Percentiles rank a stretch among this genome's conserved stretches.
Evolutionary conservation across 2,888 invertebrate genomes (phyloP).

Genomic region (Noctuana brunneofusca): DNA sequence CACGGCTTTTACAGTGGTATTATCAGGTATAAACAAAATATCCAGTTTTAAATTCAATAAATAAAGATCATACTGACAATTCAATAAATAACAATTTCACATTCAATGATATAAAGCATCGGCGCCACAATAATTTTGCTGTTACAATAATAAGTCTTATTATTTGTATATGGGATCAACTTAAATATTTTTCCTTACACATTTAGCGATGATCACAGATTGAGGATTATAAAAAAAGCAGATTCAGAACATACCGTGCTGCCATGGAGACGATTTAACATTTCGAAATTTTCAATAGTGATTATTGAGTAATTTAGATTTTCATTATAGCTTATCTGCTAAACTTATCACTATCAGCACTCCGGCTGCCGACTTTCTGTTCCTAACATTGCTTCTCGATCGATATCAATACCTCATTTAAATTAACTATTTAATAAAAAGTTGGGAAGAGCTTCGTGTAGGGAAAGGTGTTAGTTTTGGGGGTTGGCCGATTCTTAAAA

Average conservation of each 20-base stretch:
- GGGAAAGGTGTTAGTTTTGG: no score
- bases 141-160: conserved; percentile 56
- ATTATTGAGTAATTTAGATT: conserved; percentile 80
- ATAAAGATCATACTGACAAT: conserved; percentile 77
- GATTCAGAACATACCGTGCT: conserved; percentile 81
- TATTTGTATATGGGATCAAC: conserved; percentile 66
- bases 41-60: conserved; percentile 79
- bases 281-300: conserved; percentile 79
- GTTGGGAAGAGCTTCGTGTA: no score
- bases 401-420: conserved; percentile 80
- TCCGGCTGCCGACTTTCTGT: conserved; percentile 63
- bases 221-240: conserved; percentile 80
- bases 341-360: conserved; percentile 78
- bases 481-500: no score
- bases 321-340: conserved; percentile 78
- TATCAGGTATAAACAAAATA: conserved; percentile 80
- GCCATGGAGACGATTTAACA: conserved; percentile 75
- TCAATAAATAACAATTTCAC: conserved; percentile 81
- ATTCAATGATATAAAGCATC: conserved; percentile 69
- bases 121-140: conserved; percentile 69
- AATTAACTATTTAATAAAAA: conserved; percentile 82
- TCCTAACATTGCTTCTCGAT: conserved; percentile 79
- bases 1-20: conserved; percentile 83
- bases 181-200: conserved; percentile 73
- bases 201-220: conserved; percentile 82